Conservation (phyloP, 2,888 invertebrate genomes). For the Dryobota labecula region DNA sequence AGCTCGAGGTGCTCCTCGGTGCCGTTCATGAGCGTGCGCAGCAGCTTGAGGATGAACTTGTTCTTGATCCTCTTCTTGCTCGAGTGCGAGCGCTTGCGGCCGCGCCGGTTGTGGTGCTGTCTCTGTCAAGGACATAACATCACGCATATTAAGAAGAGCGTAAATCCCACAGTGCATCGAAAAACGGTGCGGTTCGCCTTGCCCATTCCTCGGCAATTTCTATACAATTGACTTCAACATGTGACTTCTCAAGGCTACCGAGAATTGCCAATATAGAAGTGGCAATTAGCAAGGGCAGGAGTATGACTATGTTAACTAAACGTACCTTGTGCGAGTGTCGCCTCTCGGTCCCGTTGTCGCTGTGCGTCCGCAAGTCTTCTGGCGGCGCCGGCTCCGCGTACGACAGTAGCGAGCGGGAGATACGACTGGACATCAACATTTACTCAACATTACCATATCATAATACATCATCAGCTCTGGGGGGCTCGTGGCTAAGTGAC, state of each 20-base stretch:
- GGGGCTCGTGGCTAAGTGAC: not conserved
- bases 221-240: too few species aligned
- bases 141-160: not conserved
- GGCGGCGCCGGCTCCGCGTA: slow-evolving; percentile 53
- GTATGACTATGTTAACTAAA: not conserved
- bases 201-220: too few species aligned
- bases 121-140: not conserved
- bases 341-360: slow-evolving; percentile 38
- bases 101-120: slow-evolving; percentile 63
- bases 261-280: not conserved
- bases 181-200: too few species aligned
- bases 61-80: slow-evolving; percentile 74
- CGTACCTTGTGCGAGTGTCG: slow-evolving; percentile 61
- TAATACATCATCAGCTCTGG: not conserved
- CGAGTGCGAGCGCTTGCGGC: slow-evolving; percentile 56
- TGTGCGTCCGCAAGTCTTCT: not conserved
- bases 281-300: too few species aligned
- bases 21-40: slow-evolving; percentile 71
- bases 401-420: slow-evolving; percentile 83
- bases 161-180: not conserved
- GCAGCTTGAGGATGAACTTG: slow-evolving; percentile 82
- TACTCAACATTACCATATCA: not conserved
- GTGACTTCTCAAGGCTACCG: not conserved
- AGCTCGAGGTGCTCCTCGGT: slow-evolving; percentile 82
- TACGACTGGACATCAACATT: slow-evolving; percentile 68